phyloP scores from a whole-genome alignment of 2,113 vertebrate species.

The Carettochelys insculpta region DNA sequence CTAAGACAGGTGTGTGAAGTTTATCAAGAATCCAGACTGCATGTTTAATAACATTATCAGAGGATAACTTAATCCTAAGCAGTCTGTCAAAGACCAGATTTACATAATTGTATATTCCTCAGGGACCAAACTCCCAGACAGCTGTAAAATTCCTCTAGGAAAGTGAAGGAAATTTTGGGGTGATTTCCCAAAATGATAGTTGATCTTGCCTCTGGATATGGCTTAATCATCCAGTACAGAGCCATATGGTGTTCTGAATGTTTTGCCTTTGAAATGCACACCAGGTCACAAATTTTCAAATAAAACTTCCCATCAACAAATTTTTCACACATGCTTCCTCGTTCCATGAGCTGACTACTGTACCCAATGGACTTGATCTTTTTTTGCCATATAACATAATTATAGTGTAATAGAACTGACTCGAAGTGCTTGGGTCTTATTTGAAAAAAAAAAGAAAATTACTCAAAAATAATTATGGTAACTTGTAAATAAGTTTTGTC shows the following conservation, averaged over 20 bases:
- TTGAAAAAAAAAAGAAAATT: background rate
- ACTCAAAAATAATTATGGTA: background rate
- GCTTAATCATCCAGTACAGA: background rate
- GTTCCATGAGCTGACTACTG: background rate
- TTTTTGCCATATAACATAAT: too few species aligned
- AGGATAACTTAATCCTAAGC: background rate
- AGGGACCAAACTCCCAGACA: background rate
- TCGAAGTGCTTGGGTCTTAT: too few species aligned
- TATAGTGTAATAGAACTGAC: too few species aligned
- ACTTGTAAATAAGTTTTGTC: background rate
- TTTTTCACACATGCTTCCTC: background rate
- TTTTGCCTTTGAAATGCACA: background rate
- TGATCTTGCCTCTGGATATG: accelerated
- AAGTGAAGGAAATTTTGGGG: background rate
- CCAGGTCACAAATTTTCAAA: background rate
- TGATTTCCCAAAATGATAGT: background rate
- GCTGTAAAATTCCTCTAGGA: accelerated
- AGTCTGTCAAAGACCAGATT: background rate
- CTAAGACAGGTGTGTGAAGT: too few species aligned
- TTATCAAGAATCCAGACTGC: too few species aligned
- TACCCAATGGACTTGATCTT: background rate
- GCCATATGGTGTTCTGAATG: accelerated
- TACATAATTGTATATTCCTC: too few species aligned
- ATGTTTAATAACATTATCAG: background rate
- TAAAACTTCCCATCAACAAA: background rate